Evolutionary conservation across 2,113 vertebrate species (phyloP).

Genomic region (Muscicapa adusta): DNA sequence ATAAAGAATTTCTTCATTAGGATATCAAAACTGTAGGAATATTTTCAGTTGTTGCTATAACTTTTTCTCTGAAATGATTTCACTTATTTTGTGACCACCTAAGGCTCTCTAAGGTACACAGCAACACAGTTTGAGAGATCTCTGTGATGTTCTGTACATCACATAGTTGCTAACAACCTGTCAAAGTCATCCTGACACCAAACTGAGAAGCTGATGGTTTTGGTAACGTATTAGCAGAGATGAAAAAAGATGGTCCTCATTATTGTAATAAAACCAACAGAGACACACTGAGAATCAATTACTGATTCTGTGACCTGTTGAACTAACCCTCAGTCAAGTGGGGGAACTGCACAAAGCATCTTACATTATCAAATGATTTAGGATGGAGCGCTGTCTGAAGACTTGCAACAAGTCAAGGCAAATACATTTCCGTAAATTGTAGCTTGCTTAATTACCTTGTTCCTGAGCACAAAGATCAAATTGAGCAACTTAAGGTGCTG

Average conservation of each 20-base stretch:
- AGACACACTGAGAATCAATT: conserved; percentile 77
- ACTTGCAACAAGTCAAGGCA: conserved; percentile 60
- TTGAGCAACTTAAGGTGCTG: conserved; percentile 73
- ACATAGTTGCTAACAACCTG: conserved; percentile 75
- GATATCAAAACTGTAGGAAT: conserved; percentile 43
- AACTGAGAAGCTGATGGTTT: conserved; percentile 74
- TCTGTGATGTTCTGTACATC: conserved; percentile 74
- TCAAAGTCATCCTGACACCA: conserved; percentile 75
- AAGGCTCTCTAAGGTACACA: conserved; percentile 53
- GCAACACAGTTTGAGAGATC: conserved; percentile 63
- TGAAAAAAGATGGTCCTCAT: conserved; percentile 74
- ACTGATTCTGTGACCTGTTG: conserved; percentile 77
- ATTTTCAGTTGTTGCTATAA: conserved; percentile 38
- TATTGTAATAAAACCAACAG: conserved; percentile 78
- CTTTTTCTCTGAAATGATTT: conserved; percentile 58
- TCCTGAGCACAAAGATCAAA: conserved; percentile 76
- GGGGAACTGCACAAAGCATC: conserved; percentile 25
- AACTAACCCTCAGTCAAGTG: conserved; percentile 72
- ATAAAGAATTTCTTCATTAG: conserved; percentile 56
- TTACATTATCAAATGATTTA: conserved; percentile 74
- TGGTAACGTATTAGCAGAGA: conserved; percentile 71
- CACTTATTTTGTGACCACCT: conserved; percentile 56
- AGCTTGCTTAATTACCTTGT: conserved; percentile 77
- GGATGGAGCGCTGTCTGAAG: conserved; percentile 66
- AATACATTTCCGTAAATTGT: conserved; percentile 67